Percentiles rank a stretch among this genome's conserved stretches.
phyloP scores from a whole-genome alignment of 2,113 vertebrate genomes.

The Apteryx owenii region DNA sequence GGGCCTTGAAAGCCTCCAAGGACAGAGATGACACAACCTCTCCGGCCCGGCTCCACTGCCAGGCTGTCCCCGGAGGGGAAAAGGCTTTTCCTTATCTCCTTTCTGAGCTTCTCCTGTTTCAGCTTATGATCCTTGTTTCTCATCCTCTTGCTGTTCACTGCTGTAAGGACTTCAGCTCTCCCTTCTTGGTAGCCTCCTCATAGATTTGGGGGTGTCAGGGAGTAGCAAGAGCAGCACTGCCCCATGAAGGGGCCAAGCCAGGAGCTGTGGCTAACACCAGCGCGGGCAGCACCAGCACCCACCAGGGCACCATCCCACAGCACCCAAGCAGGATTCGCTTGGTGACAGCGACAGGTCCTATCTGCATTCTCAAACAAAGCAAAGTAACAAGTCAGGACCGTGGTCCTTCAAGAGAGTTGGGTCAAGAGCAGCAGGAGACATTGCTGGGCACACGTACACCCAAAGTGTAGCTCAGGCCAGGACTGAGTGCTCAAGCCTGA shows the following conservation, averaged over 20 bases:
- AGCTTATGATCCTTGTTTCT: not conserved
- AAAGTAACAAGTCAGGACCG: not conserved
- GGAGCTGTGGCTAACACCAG: not conserved
- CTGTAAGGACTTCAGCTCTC: not conserved
- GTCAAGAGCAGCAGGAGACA: not conserved
- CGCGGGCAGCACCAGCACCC: not conserved
- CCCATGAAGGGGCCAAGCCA: not conserved
- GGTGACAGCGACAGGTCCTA: not conserved
- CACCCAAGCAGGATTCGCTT: not conserved
- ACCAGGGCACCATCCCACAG: too few species aligned
- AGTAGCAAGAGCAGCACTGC: fast-evolving
- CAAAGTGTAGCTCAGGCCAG: not conserved
- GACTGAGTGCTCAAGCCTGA: not conserved
- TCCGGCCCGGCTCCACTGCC: not conserved
- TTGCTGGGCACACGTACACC: not conserved
- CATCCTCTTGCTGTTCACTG: not conserved
- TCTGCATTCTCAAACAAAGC: not conserved
- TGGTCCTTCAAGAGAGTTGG: not conserved
- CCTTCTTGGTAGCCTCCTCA: not conserved
- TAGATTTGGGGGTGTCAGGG: not conserved
- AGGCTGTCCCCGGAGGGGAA: not conserved
- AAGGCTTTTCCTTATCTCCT: not conserved
- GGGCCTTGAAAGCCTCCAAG: not conserved
- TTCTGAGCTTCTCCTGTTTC: not conserved
- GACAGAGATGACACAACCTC: not conserved